phyloP scores from a whole-genome alignment of 2,888 invertebrate species.

The Oscheius sp. region DNA sequence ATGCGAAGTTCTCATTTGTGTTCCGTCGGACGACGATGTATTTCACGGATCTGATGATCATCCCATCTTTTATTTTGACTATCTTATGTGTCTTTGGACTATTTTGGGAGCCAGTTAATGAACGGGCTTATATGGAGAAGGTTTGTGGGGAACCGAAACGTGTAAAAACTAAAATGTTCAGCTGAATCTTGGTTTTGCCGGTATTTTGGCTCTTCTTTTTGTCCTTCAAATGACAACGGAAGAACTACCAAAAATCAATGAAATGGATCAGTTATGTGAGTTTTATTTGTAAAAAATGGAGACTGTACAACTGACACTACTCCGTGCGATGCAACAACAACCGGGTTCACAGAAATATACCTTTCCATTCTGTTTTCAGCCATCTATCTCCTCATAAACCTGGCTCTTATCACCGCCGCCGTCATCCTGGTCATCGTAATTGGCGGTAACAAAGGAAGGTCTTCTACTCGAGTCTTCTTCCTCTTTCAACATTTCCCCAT shows the following conservation, averaged over 20 bases:
- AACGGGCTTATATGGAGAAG: not conserved
- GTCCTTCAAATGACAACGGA: not conserved
- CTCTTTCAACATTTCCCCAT: no score
- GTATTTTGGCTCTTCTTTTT: conserved; percentile 3
- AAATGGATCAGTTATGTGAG: not conserved
- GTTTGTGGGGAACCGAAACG: not conserved
- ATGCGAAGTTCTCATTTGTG: not conserved
- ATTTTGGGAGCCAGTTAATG: not conserved
- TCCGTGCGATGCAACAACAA: no score
- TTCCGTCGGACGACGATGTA: not conserved
- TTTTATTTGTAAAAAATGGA: no score
- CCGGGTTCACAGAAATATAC: no score
- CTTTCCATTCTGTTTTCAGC: not conserved
- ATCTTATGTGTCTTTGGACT: not conserved
- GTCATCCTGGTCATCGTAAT: not conserved
- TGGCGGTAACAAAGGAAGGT: no score
- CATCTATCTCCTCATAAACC: conserved; percentile 1
- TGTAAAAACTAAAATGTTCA: not conserved
- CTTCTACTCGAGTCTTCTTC: no score
- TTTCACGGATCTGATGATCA: not conserved
- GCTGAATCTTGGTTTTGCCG: conserved; percentile 8
- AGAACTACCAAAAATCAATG: conserved; percentile 7
- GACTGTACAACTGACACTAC: no score
- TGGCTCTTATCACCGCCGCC: conserved; percentile 1
- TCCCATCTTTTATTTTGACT: not conserved